Base-by-base conservation (phyloP, 2,113 vertebrate species). In the Cisticola juncidis region DNA sequence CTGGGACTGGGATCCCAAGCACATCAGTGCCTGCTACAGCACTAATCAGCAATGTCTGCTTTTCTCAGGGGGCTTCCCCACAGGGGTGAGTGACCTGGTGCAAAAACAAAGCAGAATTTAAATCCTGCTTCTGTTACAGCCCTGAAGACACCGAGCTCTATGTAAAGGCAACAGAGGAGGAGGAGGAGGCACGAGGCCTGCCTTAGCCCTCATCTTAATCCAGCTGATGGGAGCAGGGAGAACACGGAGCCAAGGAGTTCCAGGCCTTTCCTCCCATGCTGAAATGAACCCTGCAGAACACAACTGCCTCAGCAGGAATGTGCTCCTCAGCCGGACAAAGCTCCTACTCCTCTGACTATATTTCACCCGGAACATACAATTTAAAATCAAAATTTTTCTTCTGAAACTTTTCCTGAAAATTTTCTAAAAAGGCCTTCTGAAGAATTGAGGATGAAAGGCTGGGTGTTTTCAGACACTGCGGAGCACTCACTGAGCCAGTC, bases 231-330 rank as follows among this genome's bases (percentile, higher is more conserved):
- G 8, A 78, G 65, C 10, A 24, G 53, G 66, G 58, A 86, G 35
- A 66, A 80, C 1, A 18, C 1, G 2, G 38, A 36, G 19, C 0
- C 1, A 4, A 68, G 56, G 44, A 68, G 24, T 31, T 51, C 19
- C 28, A 90, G 56, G 72, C 54, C 40, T 44, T 42, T 54, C 33
- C 68, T 86, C 42, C 81, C 14, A 1, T 29, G 35, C 40, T 48
- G 71, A 23, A 69, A 35, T 26, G 26, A 54, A 50, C 26, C 42
- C 69, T 47, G 57, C 60, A 29, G 65, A 84, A 47, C 73, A 78
- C 87, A 74, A 38, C 42, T 76, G 81, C 76, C 58, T 77, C 23
- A 54, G 70, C 87, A 96, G 61, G 35, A 92, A 95, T 11, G 82
- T 91, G 50, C 51, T 64, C 88, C 70, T 92, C 60, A 38, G 77